Evolutionary conservation across 64 coral and sea anemone species (phyloP).

Genomic region (Astreopora myriophthalma): DNA sequence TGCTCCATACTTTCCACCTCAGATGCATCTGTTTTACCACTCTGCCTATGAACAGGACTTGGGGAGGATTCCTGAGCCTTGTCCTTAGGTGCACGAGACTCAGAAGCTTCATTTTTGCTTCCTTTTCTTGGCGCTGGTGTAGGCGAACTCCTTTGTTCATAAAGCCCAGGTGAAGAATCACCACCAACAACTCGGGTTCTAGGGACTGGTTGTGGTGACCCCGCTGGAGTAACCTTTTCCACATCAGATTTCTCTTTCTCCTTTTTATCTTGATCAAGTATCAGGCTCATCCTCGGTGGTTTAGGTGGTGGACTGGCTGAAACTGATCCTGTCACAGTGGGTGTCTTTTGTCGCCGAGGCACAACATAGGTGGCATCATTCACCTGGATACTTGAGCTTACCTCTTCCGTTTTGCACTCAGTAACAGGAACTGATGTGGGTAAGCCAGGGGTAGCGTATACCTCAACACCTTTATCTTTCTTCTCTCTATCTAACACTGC

Average conservation of each 20-base stretch:
- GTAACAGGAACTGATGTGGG: neutral
- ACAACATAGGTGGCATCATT: neutral
- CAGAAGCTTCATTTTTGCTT: neutral
- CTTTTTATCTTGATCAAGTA: constrained; percentile 25
- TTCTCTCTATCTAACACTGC: neutral
- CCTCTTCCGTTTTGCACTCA: neutral
- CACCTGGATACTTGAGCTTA: too few relatives aligned
- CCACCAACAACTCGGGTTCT: neutral
- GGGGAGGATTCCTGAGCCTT: constrained; percentile 20
- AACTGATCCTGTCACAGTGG: neutral
- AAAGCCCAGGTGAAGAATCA: neutral
- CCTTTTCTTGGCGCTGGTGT: neutral
- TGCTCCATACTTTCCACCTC: neutral
- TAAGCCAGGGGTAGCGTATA: neutral
- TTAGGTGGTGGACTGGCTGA: constrained; percentile 32
- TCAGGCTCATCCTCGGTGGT: constrained; percentile 38
- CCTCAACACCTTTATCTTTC: constrained; percentile 14
- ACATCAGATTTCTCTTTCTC: neutral
- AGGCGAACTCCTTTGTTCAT: neutral
- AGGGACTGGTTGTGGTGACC: constrained; percentile 21
- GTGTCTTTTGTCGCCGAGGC: neutral
- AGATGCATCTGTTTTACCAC: constrained; percentile 4
- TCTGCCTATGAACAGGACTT: neutral
- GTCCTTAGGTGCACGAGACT: neutral
- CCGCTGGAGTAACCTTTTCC: neutral